Base-by-base conservation (phyloP, 2,113 vertebrate species). In the Neotoma lepida region DNA sequence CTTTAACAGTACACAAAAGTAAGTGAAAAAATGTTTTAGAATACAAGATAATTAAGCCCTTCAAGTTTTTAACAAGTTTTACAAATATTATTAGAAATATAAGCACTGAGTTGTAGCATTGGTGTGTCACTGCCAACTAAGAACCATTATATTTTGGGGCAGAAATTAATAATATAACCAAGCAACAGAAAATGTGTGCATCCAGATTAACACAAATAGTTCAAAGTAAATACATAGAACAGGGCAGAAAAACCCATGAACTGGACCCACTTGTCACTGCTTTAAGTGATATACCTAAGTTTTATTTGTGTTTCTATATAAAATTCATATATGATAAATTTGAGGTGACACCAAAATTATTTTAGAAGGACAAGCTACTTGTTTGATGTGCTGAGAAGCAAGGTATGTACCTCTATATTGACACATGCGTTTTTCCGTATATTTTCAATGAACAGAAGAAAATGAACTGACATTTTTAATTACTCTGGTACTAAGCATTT, bases 281-380 rank as follows among this genome's bases (percentile, higher is more conserved):
- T n/a, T 82, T 56, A 39, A 81, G 7, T 71, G 56, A 12, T 78
- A 35, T 35, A 41, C 49, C 78, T 82, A 20, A 80, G 20, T 15
- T 81, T 39, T 26, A 4, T n/a, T n/a, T 56, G 9, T 80, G 51
- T 80, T 41, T 54, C 49, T 84, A 0, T 61, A 81, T 84, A 76
- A 89, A 20, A 70, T 89, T 89, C 30, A 88, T 84, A 78, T 77
- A 39, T 80, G 82, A 93, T n/a, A 81, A 30, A 2, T 54, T 70
- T 89, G 14, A 18, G 51, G 39, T 63, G 54, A 88, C 77, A 76
- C 6, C 24, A 58, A 26, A 58, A 28, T 61, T 56, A 20, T 80
- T 89, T 86, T 33, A 85, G 18, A 80, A 49, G 35, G 90, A 28
- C 24, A 20, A 24, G 1, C 18, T 77, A 39, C 33, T 73, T 6